Base-by-base conservation (phyloP, 1,140 invertebrate species). In the Eueides isabella region DNA sequence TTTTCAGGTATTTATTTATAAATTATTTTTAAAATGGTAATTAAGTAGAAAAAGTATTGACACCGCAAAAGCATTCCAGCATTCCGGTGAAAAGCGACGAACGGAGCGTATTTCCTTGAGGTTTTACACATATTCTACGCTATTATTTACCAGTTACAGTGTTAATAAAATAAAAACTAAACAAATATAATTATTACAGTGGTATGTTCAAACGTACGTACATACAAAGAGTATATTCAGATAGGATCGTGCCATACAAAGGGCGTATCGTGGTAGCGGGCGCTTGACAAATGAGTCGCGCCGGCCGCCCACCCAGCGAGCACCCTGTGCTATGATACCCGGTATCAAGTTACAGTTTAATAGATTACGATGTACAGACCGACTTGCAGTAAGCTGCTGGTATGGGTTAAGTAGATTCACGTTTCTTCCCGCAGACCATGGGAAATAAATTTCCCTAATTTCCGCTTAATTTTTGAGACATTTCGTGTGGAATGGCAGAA, bases 211-310 rank as follows among this genome's bases (percentile, higher is more conserved):
- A 82, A 83, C 74, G 80, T 86, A 86, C 80, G 87, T 85, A 88
- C 85, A 38, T 11, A 44, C 23, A 55, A 83, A 84, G 81, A 91
- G 89, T 90, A 88, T 90, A 85, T 71, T 86, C 83, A 85, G 76
- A 70, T 70, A 75, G 74, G 71, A 87, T 88, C 83, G 81, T 82
- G 71, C 70, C 75, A 80, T 79, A 88, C 88, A 90, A 90, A 89
- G 85, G 79, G 80, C 84, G 88, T 89, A 92, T 89, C 88, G 84
- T 86, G 87, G 88, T 89, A 92, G 89, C 86, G 81, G 86, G 74
- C 78, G 76, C 55, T 78, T 89, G 87, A 90, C 88, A 87, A 91
- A 90, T 89, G 88, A 76, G 80, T 29, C 62, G 41, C 35, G 78
- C 76, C 64, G 44, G 44, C 31, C 62, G 87, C 79, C 89, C 88